phyloP scores from a whole-genome alignment of 2,797 vertebrate species.

The Thunnus albacares region DNA sequence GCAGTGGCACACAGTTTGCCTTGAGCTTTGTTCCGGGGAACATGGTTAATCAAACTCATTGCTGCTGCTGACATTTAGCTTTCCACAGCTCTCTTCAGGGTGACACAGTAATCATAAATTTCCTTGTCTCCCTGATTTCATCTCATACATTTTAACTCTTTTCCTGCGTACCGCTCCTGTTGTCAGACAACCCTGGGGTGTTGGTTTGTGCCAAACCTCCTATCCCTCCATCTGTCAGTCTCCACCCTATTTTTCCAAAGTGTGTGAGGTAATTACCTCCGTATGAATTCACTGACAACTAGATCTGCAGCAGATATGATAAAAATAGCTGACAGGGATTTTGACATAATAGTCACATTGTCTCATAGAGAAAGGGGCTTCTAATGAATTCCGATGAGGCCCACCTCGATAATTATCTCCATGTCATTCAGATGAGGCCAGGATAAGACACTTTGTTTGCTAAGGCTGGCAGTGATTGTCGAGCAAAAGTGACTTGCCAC shows the following conservation, averaged over 20 bases:
- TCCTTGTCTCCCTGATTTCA: constrained; percentile 64
- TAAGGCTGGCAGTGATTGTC: constrained; percentile 65
- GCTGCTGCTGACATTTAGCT: constrained; percentile 63
- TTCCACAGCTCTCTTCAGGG: constrained; percentile 62
- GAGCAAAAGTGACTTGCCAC: constrained; percentile 49
- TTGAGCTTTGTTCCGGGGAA: constrained; percentile 52
- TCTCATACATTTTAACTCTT: constrained; percentile 60
- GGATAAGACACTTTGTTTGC: constrained; percentile 81
- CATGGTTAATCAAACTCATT: constrained; percentile 64
- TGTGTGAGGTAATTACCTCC: constrained; percentile 79
- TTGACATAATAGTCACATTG: constrained; percentile 83
- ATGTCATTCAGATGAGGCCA: constrained; percentile 77
- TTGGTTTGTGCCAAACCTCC: constrained; percentile 59
- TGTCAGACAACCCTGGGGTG: constrained; percentile 65
- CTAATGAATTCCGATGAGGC: constrained; percentile 79
- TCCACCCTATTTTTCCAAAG: constrained; percentile 63
- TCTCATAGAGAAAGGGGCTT: constrained; percentile 76
- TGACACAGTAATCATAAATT: constrained; percentile 65
- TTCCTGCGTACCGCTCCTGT: constrained; percentile 32
- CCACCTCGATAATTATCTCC: constrained; percentile 80
- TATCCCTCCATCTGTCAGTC: constrained; percentile 37
- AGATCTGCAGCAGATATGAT: constrained; percentile 81
- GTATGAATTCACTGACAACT: constrained; percentile 79
- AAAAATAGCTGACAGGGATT: constrained; percentile 87
- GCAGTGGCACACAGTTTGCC: constrained; percentile 35